A percentile compares a stretch with the other conserved stretches of the same genome.
These are phyloP conservation scores for Fistularia tabacaria DNA, from an alignment of 2,797 vertebrate species.

Conservation along the genomic window DNA sequence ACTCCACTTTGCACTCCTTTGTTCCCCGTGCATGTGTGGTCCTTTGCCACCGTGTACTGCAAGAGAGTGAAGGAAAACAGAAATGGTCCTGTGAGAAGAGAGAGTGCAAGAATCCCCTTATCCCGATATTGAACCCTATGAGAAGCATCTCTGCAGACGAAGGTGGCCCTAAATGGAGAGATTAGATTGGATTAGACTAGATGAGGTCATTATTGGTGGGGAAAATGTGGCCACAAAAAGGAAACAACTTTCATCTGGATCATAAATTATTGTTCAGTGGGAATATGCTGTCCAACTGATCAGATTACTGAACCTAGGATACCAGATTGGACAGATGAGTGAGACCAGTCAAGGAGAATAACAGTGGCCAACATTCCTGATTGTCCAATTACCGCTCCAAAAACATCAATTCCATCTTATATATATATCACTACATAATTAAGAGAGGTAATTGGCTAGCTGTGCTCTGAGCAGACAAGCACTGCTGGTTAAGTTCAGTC, in stretches of 20 bases:
- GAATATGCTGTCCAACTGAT: slow-evolving; percentile 52
- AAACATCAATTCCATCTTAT: slow-evolving; percentile 76
- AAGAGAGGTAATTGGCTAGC: slow-evolving; percentile 74
- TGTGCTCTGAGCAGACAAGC: slow-evolving; percentile 54
- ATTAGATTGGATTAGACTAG: slow-evolving; percentile 37
- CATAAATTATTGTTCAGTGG: slow-evolving; percentile 44
- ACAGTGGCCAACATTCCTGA: slow-evolving; percentile 72
- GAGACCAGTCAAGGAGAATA: slow-evolving; percentile 70
- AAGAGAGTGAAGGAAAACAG: slow-evolving; percentile 56
- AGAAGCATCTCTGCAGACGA: slow-evolving; percentile 51
- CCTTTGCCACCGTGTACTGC: slow-evolving; percentile 57
- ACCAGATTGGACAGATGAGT: slow-evolving; percentile 68
- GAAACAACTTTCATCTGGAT: slow-evolving; percentile 19
- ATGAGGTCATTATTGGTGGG: neutral
- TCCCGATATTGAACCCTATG: slow-evolving; percentile 51
- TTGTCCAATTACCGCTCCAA: slow-evolving; percentile 73
- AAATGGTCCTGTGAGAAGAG: slow-evolving; percentile 53
- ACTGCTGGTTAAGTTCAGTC: slow-evolving; percentile 55
- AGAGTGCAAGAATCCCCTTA: slow-evolving; percentile 23
- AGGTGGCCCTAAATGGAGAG: slow-evolving; percentile 60
- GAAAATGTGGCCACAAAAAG: slow-evolving; percentile 2
- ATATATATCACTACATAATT: slow-evolving; percentile 80
- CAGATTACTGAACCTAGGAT: slow-evolving; percentile 60
- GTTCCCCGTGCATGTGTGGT: slow-evolving; percentile 59
- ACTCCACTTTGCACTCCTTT: slow-evolving; percentile 60